Conservation (phyloP, 2,888 invertebrate species). For the Ormyrus nitidulus region DNA sequence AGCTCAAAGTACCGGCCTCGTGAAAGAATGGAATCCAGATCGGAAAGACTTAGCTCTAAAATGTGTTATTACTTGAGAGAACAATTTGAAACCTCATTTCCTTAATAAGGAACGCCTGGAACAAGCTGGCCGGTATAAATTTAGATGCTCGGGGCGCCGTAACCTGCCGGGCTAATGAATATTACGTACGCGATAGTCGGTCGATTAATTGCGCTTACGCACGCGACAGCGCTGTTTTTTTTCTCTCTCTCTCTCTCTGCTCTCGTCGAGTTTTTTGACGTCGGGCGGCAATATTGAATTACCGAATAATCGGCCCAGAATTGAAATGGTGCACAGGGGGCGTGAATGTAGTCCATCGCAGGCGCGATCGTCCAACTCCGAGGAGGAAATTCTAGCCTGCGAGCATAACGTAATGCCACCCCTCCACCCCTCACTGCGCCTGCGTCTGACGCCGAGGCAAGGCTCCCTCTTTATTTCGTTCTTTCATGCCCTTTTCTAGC, state of each 20-base stretch:
- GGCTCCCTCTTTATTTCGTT: too few species aligned
- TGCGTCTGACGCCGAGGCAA: not conserved
- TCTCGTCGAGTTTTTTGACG: constrained; percentile 29
- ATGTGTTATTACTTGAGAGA: too few species aligned
- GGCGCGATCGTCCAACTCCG: not conserved
- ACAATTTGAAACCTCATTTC: too few species aligned
- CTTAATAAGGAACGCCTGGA: too few species aligned
- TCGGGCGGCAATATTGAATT: constrained; percentile 47
- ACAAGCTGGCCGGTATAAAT: too few species aligned
- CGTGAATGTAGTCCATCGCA: not conserved
- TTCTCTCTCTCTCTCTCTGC: not conserved
- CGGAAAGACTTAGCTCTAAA: too few species aligned
- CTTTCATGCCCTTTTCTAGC: too few species aligned
- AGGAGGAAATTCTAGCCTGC: constrained; percentile 16
- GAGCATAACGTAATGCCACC: constrained; percentile 8
- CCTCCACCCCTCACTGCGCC: not conserved
- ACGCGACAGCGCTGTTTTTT: constrained; percentile 12
- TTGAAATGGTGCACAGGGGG: not conserved
- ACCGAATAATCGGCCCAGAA: constrained; percentile 44
- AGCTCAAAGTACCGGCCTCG: too few species aligned
- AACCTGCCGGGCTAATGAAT: not conserved
- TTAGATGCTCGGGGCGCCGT: too few species aligned
- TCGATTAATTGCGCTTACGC: constrained; percentile 8
- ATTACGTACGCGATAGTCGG: not conserved
- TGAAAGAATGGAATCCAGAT: too few species aligned